Conservation (phyloP, 2,797 vertebrate genomes). For the Lithobates pipiens region DNA sequence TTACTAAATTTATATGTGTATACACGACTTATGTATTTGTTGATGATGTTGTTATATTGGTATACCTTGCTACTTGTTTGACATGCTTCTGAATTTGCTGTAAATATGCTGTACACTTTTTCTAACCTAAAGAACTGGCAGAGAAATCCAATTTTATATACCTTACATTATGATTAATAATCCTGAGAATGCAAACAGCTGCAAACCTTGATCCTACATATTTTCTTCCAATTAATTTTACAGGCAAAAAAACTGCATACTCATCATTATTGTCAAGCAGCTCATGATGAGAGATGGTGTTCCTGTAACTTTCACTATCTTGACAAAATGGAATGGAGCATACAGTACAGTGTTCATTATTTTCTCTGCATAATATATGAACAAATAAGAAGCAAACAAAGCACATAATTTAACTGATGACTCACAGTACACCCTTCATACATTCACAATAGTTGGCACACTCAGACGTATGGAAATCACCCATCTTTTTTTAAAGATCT, state of each 20-base stretch:
- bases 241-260: constrained; percentile 4
- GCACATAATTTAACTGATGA: not conserved
- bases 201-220: not conserved
- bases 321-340: constrained; percentile 1
- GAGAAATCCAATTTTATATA: not conserved
- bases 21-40: too few species aligned
- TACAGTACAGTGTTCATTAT: constrained; percentile 2
- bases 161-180: constrained; percentile 10
- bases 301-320: constrained; percentile 9
- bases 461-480: not conserved
- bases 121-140: too few species aligned
- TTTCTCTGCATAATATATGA: not conserved
- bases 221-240: constrained; percentile 25
- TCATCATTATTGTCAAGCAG: constrained; percentile 32
- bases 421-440: not conserved
- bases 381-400: not conserved
- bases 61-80: too few species aligned
- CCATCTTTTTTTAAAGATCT: not conserved
- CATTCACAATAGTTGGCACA: not conserved
- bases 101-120: too few species aligned
- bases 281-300: constrained; percentile 20
- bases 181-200: constrained; percentile 23
- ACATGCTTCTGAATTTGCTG: too few species aligned
- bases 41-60: too few species aligned
- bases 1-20: too few species aligned